Base-by-base conservation (phyloP, 2,888 invertebrate genomes). In the Acrocera orbiculus region DNA sequence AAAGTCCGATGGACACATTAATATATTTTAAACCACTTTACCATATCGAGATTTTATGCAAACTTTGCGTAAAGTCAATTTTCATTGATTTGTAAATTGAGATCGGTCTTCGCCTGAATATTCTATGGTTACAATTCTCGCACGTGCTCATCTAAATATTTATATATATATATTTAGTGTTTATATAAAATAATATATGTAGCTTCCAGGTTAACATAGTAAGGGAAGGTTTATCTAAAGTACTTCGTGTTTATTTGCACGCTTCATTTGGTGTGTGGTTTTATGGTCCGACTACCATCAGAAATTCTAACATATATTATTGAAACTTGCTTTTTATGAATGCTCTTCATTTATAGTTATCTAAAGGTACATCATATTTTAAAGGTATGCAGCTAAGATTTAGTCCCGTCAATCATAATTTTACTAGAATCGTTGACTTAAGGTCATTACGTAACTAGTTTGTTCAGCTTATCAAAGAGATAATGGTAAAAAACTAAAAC, bases 241-340 rank as follows among this genome's bases (percentile, higher is more conserved):
- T 31, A 40, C 37, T 37, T 37, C 37, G 37, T 40, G 39, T 37
- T 40, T 37, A 40, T 40, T 37, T 40, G 37, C 39, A 40, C 39
- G 39, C 39, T 40, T 40, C 39, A 40, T 40, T 40, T 37, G 39
- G 32, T 30, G 30, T 32, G 34, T 37, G 34, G 34, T 19, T 28
- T 30, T 29, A 29, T 29, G 27, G 9, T 22, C 20, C 27, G n/a
- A n/a, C n/a, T 19, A 19, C 19, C 19, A 7, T 19, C 19, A 19
- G 8, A 7, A 19, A 19, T 19, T 7, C 8, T 19, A 19, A 6
- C 8, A 19, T 7, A 19, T 19, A 19, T 7, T 7, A 2, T 5
- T 19, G 3, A 7, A 19, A 7, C 8, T 5, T 19, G 19, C 8
- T 7, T 7, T 19, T 7, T 19, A 7, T 19, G 8, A 19, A 19